Base-by-base conservation (phyloP, 2,113 vertebrate species). In the Tilapia sparmanii region DNA sequence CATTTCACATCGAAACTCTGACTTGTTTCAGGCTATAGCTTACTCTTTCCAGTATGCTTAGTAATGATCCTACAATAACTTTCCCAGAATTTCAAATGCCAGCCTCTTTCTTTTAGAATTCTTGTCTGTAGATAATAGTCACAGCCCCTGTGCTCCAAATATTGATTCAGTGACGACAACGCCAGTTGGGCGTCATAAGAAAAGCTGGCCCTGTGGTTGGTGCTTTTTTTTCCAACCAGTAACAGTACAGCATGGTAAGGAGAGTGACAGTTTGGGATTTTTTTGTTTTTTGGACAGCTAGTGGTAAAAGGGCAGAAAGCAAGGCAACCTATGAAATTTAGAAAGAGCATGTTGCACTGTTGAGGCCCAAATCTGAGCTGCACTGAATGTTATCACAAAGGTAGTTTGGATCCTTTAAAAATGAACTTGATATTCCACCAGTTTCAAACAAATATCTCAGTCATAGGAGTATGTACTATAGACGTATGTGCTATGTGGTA, bases 1-100 rank as follows among this genome's bases (percentile, higher is more conserved):
- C 52, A 88, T 90, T 94, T 92, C 38, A 59, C 91, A 91, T 22
- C 85, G 79, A 91, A 86, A 84, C 73, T 81, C 85, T 82, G 57
- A 84, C 73, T 90, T 45, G 80, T 85, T 68, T 81, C 47, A 82
- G 31, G 83, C 81, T 85, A 81, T 54, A 71, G 78, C 78, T 85
- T 84, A 78, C 54, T 80, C 63, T 59, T 55, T 91, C 40, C 61
- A 82, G 52, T 59, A 86, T 68, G 76, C 82, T 87, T 82, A 91
- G 86, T 78, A 90, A 85, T 78, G 73, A 87, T 80, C 86, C n/a
- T 53, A 71, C 53, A 52, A 24, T 81, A 68, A 83, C 40, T 71
- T 91, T 87, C 86, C 66, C 38, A 84, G 76, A 91, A 89, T 54
- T 89, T 78, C 35, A 73, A 86, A 68, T 3, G 9, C 7, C 53